Evolutionary conservation across 2,797 vertebrate species (phyloP).

Genomic region (Scolopax rusticola): DNA sequence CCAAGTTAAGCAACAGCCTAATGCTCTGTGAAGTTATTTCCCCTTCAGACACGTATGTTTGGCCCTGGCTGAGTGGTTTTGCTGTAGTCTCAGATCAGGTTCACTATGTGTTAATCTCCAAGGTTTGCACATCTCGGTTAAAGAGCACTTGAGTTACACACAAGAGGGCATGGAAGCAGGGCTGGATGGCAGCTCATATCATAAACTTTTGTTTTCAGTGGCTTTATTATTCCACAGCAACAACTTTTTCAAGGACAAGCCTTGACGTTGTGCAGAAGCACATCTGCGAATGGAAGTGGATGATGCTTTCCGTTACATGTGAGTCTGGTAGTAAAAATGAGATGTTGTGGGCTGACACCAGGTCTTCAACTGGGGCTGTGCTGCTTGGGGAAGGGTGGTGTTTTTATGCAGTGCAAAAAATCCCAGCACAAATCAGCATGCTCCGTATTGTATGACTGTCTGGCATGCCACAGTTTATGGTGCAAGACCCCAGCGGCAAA

Average conservation of each 20-base stretch:
- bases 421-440: not conserved
- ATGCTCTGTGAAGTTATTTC: conserved; percentile 24
- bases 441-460: not conserved
- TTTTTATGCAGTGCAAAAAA: not conserved
- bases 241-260: not conserved
- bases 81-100: not conserved
- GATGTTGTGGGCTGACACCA: not conserved
- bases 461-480: not conserved
- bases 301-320: not conserved
- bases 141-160: not conserved
- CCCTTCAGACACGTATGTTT: not conserved
- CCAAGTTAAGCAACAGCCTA: conserved; percentile 15
- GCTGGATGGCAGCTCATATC: not conserved
- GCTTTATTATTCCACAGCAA: not conserved
- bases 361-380: not conserved
- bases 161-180: not conserved
- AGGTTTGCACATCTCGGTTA: not conserved
- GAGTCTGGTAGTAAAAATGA: not conserved
- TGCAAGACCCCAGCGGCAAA: not conserved
- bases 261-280: not conserved
- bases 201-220: not conserved
- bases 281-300: not conserved
- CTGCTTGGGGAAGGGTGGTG: not conserved
- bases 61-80: not conserved
- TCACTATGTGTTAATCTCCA: not conserved